Evolutionary conservation across 2,888 invertebrate species (phyloP).

Genomic region (Entomobrya proxima): DNA sequence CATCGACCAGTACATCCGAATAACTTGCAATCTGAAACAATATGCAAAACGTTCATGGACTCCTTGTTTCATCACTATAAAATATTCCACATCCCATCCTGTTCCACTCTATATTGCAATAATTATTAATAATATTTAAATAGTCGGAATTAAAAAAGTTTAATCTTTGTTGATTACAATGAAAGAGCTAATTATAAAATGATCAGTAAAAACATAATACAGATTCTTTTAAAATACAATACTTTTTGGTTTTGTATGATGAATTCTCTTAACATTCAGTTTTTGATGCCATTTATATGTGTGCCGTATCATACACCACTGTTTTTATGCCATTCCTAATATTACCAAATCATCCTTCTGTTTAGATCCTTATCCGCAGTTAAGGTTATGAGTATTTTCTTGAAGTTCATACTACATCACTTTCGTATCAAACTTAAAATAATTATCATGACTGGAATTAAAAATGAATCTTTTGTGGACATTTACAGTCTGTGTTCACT

Average conservation of each 20-base stretch:
- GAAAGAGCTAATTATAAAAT: slow-evolving; percentile 53
- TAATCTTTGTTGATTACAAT: not conserved
- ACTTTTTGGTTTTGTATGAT: slow-evolving; percentile 52
- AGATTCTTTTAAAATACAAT: slow-evolving; percentile 51
- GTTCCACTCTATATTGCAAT: not conserved
- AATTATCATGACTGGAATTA: slow-evolving; percentile 30
- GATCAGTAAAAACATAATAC: slow-evolving; percentile 54
- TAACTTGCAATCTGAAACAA: not conserved
- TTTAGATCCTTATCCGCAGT: not conserved
- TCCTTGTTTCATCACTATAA: not conserved
- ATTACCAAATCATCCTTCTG: not conserved
- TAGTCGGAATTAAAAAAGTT: slow-evolving; percentile 21
- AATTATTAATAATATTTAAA: not conserved
- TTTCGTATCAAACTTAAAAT: slow-evolving; percentile 7
- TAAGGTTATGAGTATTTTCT: slow-evolving; percentile 46
- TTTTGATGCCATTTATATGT: not conserved
- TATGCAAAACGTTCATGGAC: not conserved
- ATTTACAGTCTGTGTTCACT: slow-evolving; percentile 62
- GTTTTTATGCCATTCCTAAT: slow-evolving; percentile 12
- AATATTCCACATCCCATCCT: not conserved
- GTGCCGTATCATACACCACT: not conserved
- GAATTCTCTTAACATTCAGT: slow-evolving; percentile 5
- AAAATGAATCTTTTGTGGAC: slow-evolving; percentile 46
- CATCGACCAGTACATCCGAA: not conserved
- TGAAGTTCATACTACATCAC: slow-evolving; percentile 30